These are phyloP conservation scores for Crax fasciolata DNA, from an alignment of 2,797 vertebrate genomes.

Conservation along the genomic window DNA sequence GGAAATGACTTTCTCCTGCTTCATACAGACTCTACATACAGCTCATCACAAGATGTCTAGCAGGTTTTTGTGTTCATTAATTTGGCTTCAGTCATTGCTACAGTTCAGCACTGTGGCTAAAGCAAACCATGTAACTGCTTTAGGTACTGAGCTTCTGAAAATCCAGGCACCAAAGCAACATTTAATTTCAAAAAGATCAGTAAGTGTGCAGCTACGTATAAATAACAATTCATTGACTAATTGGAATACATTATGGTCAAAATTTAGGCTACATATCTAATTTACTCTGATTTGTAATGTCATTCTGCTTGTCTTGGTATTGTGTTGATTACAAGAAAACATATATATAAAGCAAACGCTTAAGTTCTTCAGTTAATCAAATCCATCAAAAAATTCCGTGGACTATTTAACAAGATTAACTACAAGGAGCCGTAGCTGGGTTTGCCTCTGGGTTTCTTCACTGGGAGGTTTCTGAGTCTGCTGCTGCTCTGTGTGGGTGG, in stretches of 20 bases:
- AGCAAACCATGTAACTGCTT: background rate
- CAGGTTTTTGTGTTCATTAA: constrained; percentile 11
- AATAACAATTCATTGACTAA: background rate
- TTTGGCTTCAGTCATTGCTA: constrained; percentile 7
- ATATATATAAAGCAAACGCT: background rate
- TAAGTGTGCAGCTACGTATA: background rate
- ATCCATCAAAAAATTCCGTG: background rate
- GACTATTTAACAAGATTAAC: background rate
- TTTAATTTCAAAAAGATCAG: constrained; percentile 1
- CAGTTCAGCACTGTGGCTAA: background rate
- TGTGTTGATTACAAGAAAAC: background rate
- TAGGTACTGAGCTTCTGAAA: background rate
- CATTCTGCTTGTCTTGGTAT: background rate
- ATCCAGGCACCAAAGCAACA: background rate
- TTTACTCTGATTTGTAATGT: background rate
- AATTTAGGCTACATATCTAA: background rate
- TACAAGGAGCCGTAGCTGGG: background rate
- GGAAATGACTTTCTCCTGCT: background rate
- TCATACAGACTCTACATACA: background rate
- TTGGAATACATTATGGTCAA: background rate
- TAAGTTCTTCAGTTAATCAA: background rate
- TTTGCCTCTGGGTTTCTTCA: background rate
- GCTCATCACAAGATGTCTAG: background rate
- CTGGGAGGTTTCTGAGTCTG: accelerated
- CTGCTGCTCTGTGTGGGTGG: background rate